A percentile compares a stretch with the other conserved stretches of the same genome.
These are phyloP conservation scores for Morpho helenor DNA, from an alignment of 2,888 invertebrate species.

Conservation along the genomic window DNA sequence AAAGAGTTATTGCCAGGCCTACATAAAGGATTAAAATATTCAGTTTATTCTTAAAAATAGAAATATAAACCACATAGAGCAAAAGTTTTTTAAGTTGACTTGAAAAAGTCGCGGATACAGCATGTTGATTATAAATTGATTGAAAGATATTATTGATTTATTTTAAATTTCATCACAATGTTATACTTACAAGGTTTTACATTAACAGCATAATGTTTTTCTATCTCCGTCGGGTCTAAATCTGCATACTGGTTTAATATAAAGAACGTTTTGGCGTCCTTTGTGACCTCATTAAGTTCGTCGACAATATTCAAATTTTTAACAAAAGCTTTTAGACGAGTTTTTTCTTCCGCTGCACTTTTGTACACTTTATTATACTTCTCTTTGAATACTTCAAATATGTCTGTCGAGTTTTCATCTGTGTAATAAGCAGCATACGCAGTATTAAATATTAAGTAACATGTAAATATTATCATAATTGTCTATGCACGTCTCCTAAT, in stretches of 20 bases:
- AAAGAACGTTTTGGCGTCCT: slow-evolving; percentile 34
- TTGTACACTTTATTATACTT: slow-evolving; percentile 43
- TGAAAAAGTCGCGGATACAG: too few species aligned
- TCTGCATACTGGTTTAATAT: slow-evolving; percentile 49
- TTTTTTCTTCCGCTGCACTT: slow-evolving; percentile 31
- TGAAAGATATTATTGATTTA: too few species aligned
- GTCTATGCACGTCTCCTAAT: neutral
- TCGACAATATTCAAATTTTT: slow-evolving; percentile 40
- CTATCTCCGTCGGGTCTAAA: slow-evolving; percentile 37
- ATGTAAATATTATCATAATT: neutral
- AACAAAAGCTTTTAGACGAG: slow-evolving; percentile 41
- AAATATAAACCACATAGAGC: too few species aligned
- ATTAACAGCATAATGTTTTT: slow-evolving; percentile 40
- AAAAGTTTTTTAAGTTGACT: neutral
- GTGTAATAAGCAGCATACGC: slow-evolving; percentile 21
- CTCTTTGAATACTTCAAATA: slow-evolving; percentile 41
- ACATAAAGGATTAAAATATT: neutral
- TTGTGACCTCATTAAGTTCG: slow-evolving; percentile 38
- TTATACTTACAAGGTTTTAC: slow-evolving; percentile 47
- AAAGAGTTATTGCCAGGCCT: too few species aligned
- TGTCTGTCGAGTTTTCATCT: slow-evolving; percentile 25
- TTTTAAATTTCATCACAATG: too few species aligned
- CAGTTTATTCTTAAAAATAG: too few species aligned
- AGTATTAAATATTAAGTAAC: neutral
- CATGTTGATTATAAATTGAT: too few species aligned